These are phyloP conservation scores for Caenorhabditis sp. DNA, from an alignment of 2,888 invertebrate genomes.

Conservation along the genomic window DNA sequence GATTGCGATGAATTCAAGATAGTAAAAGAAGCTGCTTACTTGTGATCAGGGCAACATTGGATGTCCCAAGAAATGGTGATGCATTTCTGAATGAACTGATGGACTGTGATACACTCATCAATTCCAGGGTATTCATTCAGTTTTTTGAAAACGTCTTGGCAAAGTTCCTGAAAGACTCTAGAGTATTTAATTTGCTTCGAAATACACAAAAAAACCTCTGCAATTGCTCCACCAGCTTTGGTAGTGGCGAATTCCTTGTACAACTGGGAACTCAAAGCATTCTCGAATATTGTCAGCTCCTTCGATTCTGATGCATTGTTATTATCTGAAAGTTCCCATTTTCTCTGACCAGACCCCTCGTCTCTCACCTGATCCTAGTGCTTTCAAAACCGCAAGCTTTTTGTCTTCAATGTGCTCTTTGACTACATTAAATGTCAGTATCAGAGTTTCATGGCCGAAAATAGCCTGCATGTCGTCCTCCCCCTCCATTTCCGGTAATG, in stretches of 20 bases:
- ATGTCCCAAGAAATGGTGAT: slow-evolving; percentile 59
- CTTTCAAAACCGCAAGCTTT: slow-evolving; percentile 49
- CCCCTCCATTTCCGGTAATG: slow-evolving; percentile 89
- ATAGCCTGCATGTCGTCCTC: slow-evolving; percentile 93
- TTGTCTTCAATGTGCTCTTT: slow-evolving; percentile 56
- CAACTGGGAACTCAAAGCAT: slow-evolving; percentile 50
- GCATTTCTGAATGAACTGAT: slow-evolving; percentile 61
- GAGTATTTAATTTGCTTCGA: neutral
- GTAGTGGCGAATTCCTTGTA: slow-evolving; percentile 60
- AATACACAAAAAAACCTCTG: slow-evolving; percentile 20
- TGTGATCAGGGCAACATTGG: slow-evolving; percentile 53
- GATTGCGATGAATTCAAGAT: neutral
- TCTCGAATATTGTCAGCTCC: slow-evolving; percentile 49
- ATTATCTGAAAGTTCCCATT: slow-evolving; percentile 30
- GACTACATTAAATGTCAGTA: slow-evolving; percentile 50
- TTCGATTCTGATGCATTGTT: slow-evolving; percentile 57
- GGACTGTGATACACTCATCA: slow-evolving; percentile 48
- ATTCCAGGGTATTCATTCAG: slow-evolving; percentile 49
- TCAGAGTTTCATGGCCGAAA: slow-evolving; percentile 59
- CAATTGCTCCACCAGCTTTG: slow-evolving; percentile 41
- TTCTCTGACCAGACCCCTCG: slow-evolving; percentile 43
- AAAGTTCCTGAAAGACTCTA: slow-evolving; percentile 50
- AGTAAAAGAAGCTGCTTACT: slow-evolving; percentile 39
- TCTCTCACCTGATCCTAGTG: slow-evolving; percentile 54
- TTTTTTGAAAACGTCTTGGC: slow-evolving; percentile 49